Evolutionary conservation across 2,797 vertebrate genomes (phyloP).

Genomic region (Caiman crocodilus): DNA sequence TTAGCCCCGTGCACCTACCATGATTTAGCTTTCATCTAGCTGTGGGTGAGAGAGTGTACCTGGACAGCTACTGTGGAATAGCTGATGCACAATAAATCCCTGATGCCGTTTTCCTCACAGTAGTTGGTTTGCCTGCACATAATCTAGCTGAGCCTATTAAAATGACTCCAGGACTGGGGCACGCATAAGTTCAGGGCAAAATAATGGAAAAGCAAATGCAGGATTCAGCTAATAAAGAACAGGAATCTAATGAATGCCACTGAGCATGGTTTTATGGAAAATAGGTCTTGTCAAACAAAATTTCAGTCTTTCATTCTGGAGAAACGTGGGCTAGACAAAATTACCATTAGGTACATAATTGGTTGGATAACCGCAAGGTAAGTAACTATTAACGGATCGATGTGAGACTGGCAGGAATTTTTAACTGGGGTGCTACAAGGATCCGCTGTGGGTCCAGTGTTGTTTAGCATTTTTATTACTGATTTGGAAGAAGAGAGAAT

Average conservation of each 20-base stretch:
- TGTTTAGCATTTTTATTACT: constrained; percentile 62
- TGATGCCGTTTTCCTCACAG: too few relatives aligned
- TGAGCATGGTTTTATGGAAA: constrained; percentile 64
- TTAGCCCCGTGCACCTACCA: too few relatives aligned
- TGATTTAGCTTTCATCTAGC: too few relatives aligned
- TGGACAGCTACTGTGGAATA: too few relatives aligned
- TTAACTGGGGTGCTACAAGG: not conserved
- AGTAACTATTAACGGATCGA: too few relatives aligned
- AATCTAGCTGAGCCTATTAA: too few relatives aligned
- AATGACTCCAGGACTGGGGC: too few relatives aligned
- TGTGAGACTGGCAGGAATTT: not conserved
- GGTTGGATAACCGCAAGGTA: not conserved
- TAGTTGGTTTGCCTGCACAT: too few relatives aligned
- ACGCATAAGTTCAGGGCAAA: not conserved
- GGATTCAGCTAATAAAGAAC: not conserved
- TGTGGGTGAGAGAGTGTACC: too few relatives aligned
- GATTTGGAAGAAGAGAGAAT: constrained; percentile 63
- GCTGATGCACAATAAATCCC: too few relatives aligned
- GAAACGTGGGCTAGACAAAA: constrained; percentile 48
- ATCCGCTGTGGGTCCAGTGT: constrained; percentile 55
- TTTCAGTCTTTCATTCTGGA: constrained; percentile 75
- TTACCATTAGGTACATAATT: constrained; percentile 40
- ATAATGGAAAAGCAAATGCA: not conserved
- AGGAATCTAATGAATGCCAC: constrained; percentile 45
- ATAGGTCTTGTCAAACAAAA: constrained; percentile 66